phyloP scores from a whole-genome alignment of 2,797 vertebrate species.

The Sebastes iracundus region DNA sequence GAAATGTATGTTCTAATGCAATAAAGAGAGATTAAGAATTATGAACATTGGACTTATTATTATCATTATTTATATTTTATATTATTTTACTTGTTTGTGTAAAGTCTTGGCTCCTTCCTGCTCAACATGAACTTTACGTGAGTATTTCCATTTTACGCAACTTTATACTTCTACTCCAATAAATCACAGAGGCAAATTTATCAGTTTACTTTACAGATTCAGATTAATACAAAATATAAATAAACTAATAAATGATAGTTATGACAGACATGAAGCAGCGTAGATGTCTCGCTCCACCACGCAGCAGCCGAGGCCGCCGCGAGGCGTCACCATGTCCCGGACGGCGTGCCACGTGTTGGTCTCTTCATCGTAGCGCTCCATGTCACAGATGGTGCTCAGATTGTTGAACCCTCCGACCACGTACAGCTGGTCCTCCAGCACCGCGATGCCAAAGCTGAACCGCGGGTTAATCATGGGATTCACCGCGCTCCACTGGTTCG shows the following conservation, averaged over 20 bases:
- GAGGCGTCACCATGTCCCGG: slow-evolving; percentile 73
- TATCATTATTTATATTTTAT: not conserved
- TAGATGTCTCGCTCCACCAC: not conserved
- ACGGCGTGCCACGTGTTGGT: slow-evolving; percentile 75
- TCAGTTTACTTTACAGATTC: not conserved
- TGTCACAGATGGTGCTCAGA: not conserved
- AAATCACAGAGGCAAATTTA: not conserved
- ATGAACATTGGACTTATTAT: slow-evolving; percentile 7
- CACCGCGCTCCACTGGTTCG: slow-evolving; percentile 73
- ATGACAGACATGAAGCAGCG: not conserved
- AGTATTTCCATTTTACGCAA: not conserved
- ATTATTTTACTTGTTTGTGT: not conserved
- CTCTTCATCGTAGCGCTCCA: slow-evolving; percentile 81
- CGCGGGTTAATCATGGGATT: slow-evolving; percentile 81
- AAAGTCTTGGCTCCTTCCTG: not conserved
- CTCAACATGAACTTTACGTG: not conserved
- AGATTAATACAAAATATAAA: not conserved
- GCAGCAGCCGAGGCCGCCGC: slow-evolving; percentile 82
- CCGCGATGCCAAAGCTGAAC: slow-evolving; percentile 86
- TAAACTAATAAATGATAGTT: not conserved
- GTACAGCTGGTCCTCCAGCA: slow-evolving; percentile 73
- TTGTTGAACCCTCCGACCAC: slow-evolving; percentile 40
- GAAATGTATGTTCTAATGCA: slow-evolving; percentile 89
- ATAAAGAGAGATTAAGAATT: slow-evolving; percentile 84
- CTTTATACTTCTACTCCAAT: not conserved